Percentiles rank a stretch among this genome's conserved stretches.
These are phyloP conservation scores for Gymnocypris eckloni DNA, from an alignment of 2,797 vertebrate genomes.

Conservation along the genomic window DNA sequence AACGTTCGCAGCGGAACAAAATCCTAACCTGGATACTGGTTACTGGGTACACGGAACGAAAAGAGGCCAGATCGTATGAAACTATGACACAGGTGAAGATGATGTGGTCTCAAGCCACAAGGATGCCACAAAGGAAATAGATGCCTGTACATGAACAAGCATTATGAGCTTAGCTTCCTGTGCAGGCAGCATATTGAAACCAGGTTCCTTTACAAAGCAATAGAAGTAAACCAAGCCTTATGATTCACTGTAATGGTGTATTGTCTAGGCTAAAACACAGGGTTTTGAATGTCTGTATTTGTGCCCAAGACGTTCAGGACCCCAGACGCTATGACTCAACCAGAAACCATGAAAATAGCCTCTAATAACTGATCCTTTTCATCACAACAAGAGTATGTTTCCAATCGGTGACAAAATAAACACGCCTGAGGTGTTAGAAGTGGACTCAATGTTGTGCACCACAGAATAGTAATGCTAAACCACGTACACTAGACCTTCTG, in stretches of 20 bases:
- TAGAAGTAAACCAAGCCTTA: constrained; percentile 36
- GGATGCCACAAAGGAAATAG: constrained; percentile 57
- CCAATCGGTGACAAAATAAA: constrained; percentile 16
- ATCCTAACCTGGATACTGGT: constrained; percentile 10
- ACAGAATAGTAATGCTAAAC: constrained; percentile 12
- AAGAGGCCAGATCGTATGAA: constrained; percentile 50
- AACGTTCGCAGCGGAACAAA: neutral
- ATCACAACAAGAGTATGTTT: constrained; percentile 19
- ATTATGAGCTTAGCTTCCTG: constrained; percentile 56
- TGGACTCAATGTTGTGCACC: neutral
- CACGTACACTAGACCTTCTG: constrained; percentile 11
- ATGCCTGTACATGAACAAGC: constrained; percentile 48
- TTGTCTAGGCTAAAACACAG: constrained; percentile 27
- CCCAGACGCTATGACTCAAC: constrained; percentile 29
- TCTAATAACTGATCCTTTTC: constrained; percentile 10
- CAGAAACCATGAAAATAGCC: neutral
- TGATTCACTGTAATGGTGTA: constrained; percentile 15
- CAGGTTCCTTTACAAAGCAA: constrained; percentile 25
- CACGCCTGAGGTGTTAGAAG: constrained; percentile 3
- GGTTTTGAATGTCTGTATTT: constrained; percentile 28
- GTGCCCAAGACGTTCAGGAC: neutral
- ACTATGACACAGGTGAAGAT: constrained; percentile 59
- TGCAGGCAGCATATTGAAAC: constrained; percentile 54
- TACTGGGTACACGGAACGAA: constrained; percentile 14
- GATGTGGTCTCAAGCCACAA: constrained; percentile 27